phyloP scores from a whole-genome alignment of 2,797 vertebrate species.

The Eulemur albifrons region DNA sequence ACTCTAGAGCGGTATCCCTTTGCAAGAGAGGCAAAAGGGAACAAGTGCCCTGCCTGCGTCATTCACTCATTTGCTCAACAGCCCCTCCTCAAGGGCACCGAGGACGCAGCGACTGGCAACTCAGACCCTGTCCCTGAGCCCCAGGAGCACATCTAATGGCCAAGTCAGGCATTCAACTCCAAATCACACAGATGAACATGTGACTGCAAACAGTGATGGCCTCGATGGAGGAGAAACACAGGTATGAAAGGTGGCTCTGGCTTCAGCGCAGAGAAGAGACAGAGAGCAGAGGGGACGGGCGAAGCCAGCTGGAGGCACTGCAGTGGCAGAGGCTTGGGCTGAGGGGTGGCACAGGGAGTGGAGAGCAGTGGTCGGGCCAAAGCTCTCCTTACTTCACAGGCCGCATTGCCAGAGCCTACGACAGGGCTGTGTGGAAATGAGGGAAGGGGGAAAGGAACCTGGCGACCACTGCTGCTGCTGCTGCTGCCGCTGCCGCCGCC shows the following conservation, averaged over 20 bases:
- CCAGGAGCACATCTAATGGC: not conserved
- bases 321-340: not conserved
- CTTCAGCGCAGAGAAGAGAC: not conserved
- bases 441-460: not conserved
- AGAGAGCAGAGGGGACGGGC: accelerated
- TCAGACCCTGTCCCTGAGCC: not conserved
- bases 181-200: not conserved
- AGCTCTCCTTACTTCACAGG: not conserved
- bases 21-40: not conserved
- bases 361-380: not conserved
- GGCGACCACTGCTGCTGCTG: too few species aligned
- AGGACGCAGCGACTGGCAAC: accelerated
- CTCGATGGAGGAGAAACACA: not conserved
- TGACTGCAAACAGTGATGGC: not conserved
- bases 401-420: not conserved
- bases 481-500: accelerated
- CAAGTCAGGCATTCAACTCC: not conserved
- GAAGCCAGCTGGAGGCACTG: not conserved
- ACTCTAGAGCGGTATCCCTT: not conserved
- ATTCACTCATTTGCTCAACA: not conserved
- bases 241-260: not conserved
- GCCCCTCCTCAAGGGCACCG: not conserved
- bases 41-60: not conserved
- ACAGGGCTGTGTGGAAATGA: not conserved
- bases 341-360: accelerated